These are phyloP conservation scores for Dromococcyx pavoninus DNA, from an alignment of 2,797 vertebrate species.

Conservation along the genomic window DNA sequence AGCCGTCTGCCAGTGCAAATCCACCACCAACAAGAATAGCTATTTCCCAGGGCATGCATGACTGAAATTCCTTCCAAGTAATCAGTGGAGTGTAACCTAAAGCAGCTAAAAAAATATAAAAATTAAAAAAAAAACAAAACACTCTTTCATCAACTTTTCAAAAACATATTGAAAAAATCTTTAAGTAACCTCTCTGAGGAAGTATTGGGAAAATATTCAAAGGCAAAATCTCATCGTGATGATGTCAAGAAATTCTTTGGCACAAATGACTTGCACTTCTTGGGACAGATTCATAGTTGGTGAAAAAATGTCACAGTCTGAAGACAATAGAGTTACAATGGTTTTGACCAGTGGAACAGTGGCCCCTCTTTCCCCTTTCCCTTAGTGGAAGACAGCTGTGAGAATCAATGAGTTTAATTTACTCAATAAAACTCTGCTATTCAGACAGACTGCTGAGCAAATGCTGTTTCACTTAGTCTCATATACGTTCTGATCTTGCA, in stretches of 20 bases:
- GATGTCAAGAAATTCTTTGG: background rate
- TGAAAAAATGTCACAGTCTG: background rate
- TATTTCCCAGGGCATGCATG: slow-evolving; percentile 93
- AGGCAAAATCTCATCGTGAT: background rate
- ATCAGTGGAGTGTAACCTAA: slow-evolving; percentile 79
- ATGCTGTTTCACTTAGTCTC: background rate
- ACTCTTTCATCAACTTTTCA: background rate
- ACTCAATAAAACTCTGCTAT: background rate
- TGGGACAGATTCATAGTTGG: background rate
- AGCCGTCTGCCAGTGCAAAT: slow-evolving; percentile 91
- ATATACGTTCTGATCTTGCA: background rate
- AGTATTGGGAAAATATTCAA: background rate
- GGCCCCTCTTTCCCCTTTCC: background rate
- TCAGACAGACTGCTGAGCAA: background rate
- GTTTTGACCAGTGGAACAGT: background rate
- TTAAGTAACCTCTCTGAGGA: background rate
- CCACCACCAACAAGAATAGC: slow-evolving; percentile 90
- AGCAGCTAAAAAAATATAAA: slow-evolving; percentile 58
- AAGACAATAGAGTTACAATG: background rate
- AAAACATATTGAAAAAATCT: slow-evolving; percentile 6
- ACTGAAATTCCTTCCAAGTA: slow-evolving; percentile 92
- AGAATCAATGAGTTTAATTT: background rate
- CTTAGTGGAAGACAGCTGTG: background rate
- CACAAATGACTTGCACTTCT: background rate
- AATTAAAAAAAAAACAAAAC: background rate